Conservation (phyloP, 2,888 invertebrate species). For the Salticus scenicus region DNA sequence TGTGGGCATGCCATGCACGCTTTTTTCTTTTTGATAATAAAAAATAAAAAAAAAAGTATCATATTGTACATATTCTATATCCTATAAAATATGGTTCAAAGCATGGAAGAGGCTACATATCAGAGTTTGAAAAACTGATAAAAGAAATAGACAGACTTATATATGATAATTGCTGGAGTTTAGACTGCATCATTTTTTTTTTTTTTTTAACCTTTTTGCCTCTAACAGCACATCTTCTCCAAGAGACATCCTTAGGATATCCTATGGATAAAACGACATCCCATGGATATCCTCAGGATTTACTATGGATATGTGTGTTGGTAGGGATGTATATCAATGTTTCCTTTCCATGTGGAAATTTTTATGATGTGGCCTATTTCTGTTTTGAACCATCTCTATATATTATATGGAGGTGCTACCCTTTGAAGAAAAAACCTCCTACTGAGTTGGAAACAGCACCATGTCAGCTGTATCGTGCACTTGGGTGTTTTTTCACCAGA, state of each 20-base stretch:
- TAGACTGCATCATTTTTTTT: neutral
- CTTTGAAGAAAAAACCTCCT: conserved; percentile 8
- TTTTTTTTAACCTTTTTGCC: no score
- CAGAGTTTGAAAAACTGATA: neutral
- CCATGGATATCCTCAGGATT: no score
- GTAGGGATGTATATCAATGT: no score
- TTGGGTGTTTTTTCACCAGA: conserved; percentile 38
- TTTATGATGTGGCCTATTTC: neutral
- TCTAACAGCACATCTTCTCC: no score
- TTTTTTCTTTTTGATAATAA: conserved; percentile 56
- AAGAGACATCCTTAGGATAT: no score
- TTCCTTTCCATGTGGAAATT: no score
- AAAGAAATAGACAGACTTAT: neutral
- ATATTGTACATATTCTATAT: conserved; percentile 55
- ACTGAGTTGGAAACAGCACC: conserved; percentile 32
- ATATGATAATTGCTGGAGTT: neutral
- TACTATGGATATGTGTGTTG: no score
- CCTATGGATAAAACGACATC: no score
- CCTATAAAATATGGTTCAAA: conserved; percentile 15
- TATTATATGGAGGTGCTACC: conserved; percentile 19
- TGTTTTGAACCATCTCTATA: conserved; percentile 28
- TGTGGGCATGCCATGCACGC: conserved; percentile 60
- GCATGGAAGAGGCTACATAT: conserved; percentile 10
- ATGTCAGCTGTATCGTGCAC: conserved; percentile 31
- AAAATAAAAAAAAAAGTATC: conserved; percentile 48